A percentile compares a stretch with the other conserved stretches of the same genome.
Conservation (phyloP, 1,140 invertebrate species). For the Hormaphis cornu region DNA sequence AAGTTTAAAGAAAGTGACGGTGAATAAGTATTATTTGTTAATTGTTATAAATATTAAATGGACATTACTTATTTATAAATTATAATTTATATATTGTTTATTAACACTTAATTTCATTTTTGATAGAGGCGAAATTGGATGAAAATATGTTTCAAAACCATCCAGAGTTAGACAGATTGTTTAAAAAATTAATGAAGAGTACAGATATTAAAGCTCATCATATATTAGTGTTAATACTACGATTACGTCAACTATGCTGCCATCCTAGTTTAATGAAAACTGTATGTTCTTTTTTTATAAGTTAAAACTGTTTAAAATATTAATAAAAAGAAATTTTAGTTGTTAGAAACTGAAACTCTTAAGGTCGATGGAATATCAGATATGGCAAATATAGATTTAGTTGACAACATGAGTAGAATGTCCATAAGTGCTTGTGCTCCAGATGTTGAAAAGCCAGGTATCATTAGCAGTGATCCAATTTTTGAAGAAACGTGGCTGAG, state of each 20-base stretch:
- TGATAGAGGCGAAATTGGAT: background rate
- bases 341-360: slow-evolving; percentile 9
- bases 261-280: slow-evolving; percentile 70
- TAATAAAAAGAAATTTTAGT: background rate
- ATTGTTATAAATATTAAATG: too few relatives aligned
- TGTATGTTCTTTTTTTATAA: slow-evolving; percentile 40
- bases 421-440: background rate
- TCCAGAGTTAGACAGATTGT: slow-evolving; percentile 44
- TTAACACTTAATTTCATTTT: background rate
- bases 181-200: slow-evolving; percentile 51
- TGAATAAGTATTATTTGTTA: too few relatives aligned
- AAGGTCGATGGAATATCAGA: slow-evolving; percentile 11
- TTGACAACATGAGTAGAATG: slow-evolving; percentile 14
- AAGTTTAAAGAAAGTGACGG: too few relatives aligned
- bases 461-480: background rate
- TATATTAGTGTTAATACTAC: slow-evolving; percentile 70
- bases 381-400: background rate
- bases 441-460: background rate
- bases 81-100: slow-evolving; percentile 33
- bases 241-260: slow-evolving; percentile 78
- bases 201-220: slow-evolving; percentile 59
- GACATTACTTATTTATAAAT: too few relatives aligned
- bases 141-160: slow-evolving; percentile 42
- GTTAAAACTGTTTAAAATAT: background rate
- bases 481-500: slow-evolving; percentile 14